Percentiles rank a stretch among this genome's conserved stretches.
Conservation (phyloP, 2,113 vertebrate genomes). For the Condylura cristata region DNA sequence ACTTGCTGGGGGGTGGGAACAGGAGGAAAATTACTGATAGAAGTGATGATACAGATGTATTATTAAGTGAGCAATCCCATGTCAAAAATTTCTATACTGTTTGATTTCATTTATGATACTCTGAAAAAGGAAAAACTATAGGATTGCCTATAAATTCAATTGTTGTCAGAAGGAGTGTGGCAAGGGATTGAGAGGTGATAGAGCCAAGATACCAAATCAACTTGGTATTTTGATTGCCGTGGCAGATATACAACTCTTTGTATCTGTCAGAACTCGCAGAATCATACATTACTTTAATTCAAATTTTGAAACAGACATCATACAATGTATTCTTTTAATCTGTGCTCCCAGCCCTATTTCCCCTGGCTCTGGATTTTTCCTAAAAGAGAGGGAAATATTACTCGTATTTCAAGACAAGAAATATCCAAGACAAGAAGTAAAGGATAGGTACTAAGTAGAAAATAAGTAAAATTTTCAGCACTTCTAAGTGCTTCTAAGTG, state of each 20-base stretch:
- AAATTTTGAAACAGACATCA: background rate
- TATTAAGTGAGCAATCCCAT: background rate
- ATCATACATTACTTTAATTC: background rate
- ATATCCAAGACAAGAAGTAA: background rate
- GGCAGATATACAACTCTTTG: background rate
- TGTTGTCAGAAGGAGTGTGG: background rate
- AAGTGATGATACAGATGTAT: background rate
- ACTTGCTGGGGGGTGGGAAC: background rate
- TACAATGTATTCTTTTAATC: background rate
- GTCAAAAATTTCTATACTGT: background rate
- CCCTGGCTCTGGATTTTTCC: background rate
- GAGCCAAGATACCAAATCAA: background rate
- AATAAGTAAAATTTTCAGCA: constrained; percentile 74
- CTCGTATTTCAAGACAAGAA: background rate
- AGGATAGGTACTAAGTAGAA: constrained; percentile 72
- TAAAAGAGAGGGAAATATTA: constrained; percentile 14
- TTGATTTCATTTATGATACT: background rate
- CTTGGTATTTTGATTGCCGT: background rate
- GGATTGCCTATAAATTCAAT: background rate
- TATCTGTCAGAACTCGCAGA: background rate
- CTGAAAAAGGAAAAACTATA: background rate
- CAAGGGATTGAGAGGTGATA: background rate
- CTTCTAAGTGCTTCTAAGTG: constrained; percentile 62
- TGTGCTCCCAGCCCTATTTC: background rate
- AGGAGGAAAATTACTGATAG: background rate